Evolutionary conservation across 2,113 vertebrate genomes (phyloP), one percentile per base, ranked within the genome.

Genomic region (Notothenia coriiceps): DNA sequence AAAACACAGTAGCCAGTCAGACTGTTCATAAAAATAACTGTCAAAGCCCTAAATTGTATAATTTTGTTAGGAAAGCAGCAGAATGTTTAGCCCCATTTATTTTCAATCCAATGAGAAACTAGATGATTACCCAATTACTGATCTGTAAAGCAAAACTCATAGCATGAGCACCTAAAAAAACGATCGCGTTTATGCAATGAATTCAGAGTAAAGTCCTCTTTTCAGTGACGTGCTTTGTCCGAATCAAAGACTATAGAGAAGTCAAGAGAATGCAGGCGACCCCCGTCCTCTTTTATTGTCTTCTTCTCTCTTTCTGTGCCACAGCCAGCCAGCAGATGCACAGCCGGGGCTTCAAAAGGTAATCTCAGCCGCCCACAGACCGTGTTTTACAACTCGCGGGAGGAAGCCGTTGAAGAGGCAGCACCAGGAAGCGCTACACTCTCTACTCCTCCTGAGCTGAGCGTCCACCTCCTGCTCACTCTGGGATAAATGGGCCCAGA

Each of bases 351-450:
- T 50, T 81, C 70, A 83, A 89, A 29, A 80, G 74, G 60, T 70
- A 74, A 73, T 33, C 56, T 57, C 29, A 60, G 64, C 51, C 69
- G 70, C 74, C 67, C 83, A 82, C 78, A 49, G 71, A 47, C 25
- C 0, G 0, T 11, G 44, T 29, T 63, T 68, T 55, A 59, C n/a
- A 40, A 57, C 77, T 77, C 75, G 85, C 74, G 83, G 57, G 56
- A 84, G 73, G 67, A 68, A 77, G 69, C 64, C 70, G 62, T 40
- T 76, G 63, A 86, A 74, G 79, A 82, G 80, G 83, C 59, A 84
- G 82, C 72, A 84, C 56, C 80, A 90, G 83, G 77, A 91, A 87
- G 85, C 67, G 74, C 52, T 29, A 80, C 43, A 40, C 25, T 29
- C 33, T 44, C 17, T 75, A 62, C 66, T 92, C 85, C 40, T 68